Evolutionary conservation across 2,888 invertebrate genomes (phyloP).

Genomic region (Icerya purchasi): DNA sequence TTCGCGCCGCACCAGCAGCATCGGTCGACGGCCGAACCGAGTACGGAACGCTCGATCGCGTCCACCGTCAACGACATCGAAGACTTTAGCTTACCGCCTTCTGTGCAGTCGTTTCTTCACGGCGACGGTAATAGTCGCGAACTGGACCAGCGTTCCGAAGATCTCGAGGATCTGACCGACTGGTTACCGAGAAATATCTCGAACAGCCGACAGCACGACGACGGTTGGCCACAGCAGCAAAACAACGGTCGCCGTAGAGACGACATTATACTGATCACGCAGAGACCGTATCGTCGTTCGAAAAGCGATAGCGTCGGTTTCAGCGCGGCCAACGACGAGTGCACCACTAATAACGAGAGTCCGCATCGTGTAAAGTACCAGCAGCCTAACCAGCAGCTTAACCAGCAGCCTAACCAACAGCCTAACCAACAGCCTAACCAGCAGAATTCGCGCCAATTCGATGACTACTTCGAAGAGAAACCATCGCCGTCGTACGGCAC

Average conservation of each 20-base stretch:
- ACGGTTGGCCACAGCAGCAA: too few relatives aligned
- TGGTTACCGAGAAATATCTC: background rate
- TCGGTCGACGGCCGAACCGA: background rate
- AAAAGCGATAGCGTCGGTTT: background rate
- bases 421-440: background rate
- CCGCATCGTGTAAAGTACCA: background rate
- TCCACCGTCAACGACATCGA: background rate
- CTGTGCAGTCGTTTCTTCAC: background rate
- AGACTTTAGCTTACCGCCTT: background rate
- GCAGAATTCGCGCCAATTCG: background rate
- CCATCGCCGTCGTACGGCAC: background rate
- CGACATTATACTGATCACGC: background rate
- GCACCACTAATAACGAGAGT: background rate
- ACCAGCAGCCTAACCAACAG: background rate
- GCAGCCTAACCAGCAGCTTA: background rate
- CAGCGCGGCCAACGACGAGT: background rate
- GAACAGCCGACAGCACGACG: background rate
- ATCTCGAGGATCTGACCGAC: background rate
- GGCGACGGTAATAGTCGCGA: conserved; percentile 1
- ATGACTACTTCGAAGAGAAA: background rate
- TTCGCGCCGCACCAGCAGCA: background rate
- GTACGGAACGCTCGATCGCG: background rate
- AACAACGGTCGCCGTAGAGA: background rate
- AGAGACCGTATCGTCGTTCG: background rate
- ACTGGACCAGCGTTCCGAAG: too few relatives aligned